phyloP scores from a whole-genome alignment of 30 jellyfish, hydroid and myxozoan species.

The Turritopsis dohrnii region DNA sequence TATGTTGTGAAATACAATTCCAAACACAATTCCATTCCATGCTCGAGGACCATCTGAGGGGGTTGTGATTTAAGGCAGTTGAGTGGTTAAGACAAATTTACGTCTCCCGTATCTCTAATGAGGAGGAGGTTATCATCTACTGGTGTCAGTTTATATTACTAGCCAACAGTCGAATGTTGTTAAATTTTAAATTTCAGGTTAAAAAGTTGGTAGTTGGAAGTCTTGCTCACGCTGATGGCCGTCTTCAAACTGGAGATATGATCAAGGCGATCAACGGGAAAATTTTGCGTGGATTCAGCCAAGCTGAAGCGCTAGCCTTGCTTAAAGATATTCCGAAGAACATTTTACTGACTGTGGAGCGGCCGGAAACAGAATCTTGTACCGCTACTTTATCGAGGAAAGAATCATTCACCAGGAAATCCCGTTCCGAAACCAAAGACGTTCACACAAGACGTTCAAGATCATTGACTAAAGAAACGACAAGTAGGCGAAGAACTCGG shows the following conservation, averaged over 20 bases:
- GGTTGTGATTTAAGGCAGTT: no score
- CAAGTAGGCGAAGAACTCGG: conserved; percentile 12
- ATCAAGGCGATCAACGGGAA: conserved; percentile 64
- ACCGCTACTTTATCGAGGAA: neutral
- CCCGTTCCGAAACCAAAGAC: conserved; percentile 6
- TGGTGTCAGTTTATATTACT: no score
- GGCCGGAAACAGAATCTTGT: neutral
- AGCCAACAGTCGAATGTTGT: no score
- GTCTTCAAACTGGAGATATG: conserved; percentile 48
- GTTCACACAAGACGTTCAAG: neutral
- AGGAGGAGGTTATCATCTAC: no score
- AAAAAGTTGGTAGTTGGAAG: conserved; percentile 86
- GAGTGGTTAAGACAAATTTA: no score
- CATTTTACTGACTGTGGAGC: conserved; percentile 29
- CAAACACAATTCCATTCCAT: no score
- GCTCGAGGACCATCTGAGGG: no score
- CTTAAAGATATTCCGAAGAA: conserved; percentile 63
- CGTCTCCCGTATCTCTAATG: no score
- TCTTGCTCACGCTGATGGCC: conserved; percentile 82
- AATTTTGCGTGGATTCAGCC: conserved; percentile 57
- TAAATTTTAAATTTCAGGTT: conserved; percentile 56
- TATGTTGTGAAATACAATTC: conserved; percentile 34
- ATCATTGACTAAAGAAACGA: neutral
- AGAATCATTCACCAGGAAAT: neutral
- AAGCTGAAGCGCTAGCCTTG: conserved; percentile 73